Percentiles rank a stretch among this genome's conserved stretches.
Conservation (phyloP, 2,113 vertebrate genomes). For the Myrmecophaga tridactyla region DNA sequence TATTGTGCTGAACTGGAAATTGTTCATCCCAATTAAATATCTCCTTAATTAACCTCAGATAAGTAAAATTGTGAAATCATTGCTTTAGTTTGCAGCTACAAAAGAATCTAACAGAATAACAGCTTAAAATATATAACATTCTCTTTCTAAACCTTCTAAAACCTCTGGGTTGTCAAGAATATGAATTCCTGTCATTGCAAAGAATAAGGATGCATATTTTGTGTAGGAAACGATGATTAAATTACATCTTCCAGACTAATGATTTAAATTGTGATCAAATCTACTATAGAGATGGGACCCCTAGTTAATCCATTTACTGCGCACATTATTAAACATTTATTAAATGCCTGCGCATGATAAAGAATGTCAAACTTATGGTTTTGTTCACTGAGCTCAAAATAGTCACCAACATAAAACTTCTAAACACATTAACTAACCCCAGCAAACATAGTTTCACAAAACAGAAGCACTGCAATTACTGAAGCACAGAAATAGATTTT, state of each 20-base stretch:
- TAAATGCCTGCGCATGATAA: conserved; percentile 29
- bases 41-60: conserved; percentile 30
- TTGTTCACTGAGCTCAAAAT: conserved; percentile 15
- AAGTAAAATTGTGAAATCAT: conserved; percentile 38
- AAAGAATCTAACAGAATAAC: background rate
- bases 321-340: conserved; percentile 60
- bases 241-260: conserved; percentile 51
- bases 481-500: conserved; percentile 44
- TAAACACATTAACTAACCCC: background rate
- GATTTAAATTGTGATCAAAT: conserved; percentile 56
- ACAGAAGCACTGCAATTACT: background rate
- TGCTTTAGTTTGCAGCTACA: background rate
- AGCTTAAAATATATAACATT: conserved; percentile 8
- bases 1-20: conserved; percentile 18
- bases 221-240: conserved; percentile 48
- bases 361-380: conserved; percentile 47
- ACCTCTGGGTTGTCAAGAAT: conserved; percentile 14
- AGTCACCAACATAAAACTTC: conserved; percentile 34
- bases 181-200: conserved; percentile 6
- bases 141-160: background rate
- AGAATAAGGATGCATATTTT: conserved; percentile 51
- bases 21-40: conserved; percentile 27
- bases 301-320: conserved; percentile 57
- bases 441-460: background rate
- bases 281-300: background rate